phyloP scores from a whole-genome alignment of 2,113 vertebrate genomes.

The Mus pahari region DNA sequence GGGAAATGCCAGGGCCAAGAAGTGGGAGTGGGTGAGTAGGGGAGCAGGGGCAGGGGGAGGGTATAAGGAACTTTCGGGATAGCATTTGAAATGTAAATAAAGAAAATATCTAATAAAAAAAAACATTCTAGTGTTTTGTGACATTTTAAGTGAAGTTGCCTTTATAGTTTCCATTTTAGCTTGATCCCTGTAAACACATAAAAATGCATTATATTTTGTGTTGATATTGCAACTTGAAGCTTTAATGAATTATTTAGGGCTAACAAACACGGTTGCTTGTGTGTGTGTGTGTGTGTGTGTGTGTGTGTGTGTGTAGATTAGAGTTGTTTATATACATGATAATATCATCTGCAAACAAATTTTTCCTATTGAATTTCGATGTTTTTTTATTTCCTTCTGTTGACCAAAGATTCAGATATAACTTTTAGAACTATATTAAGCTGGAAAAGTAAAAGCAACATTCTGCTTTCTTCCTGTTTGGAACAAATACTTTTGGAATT shows the following conservation, averaged over 20 bases:
- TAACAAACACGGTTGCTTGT: neutral
- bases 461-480: neutral
- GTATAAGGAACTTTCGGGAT: too few species aligned
- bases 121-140: neutral
- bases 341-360: neutral
- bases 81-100: too few species aligned
- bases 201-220: neutral
- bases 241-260: neutral
- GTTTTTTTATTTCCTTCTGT: neutral
- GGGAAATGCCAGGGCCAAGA: too few species aligned
- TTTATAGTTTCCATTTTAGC: neutral
- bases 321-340: neutral
- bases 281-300: neutral
- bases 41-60: too few species aligned
- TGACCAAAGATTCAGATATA: neutral
- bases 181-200: neutral
- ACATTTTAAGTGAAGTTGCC: neutral
- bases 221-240: neutral
- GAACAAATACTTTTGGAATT: neutral
- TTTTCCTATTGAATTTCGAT: neutral
- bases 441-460: neutral
- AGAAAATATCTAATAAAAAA: too few species aligned
- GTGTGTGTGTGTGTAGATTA: neutral
- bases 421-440: neutral
- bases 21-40: too few species aligned